Evolutionary conservation across 2,113 vertebrate species (phyloP).

Genomic region (Microcebus griseorufus): DNA sequence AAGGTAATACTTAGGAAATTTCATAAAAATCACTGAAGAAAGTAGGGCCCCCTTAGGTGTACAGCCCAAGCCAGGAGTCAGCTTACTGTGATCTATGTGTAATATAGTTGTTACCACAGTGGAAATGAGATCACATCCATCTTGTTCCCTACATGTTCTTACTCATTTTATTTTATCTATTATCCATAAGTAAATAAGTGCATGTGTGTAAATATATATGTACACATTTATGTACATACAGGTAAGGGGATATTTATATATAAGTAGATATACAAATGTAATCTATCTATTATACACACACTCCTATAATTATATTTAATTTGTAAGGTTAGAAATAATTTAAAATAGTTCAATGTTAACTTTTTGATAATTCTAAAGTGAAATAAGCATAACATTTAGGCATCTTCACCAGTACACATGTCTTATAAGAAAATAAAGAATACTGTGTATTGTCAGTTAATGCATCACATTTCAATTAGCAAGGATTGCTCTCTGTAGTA

Average conservation of each 20-base stretch:
- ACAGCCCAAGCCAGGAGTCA: background rate
- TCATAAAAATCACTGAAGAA: background rate
- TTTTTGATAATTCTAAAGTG: background rate
- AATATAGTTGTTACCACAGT: background rate
- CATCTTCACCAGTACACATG: background rate
- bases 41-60: fast-evolving
- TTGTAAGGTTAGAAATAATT: background rate
- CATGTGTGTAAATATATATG: background rate
- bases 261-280: background rate
- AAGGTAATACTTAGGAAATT: background rate
- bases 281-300: background rate
- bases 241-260: background rate
- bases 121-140: background rate
- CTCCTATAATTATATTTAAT: background rate
- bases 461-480: constrained; percentile 32
- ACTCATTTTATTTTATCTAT: background rate
- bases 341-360: background rate
- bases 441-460: constrained; percentile 22
- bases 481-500: background rate
- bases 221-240: background rate
- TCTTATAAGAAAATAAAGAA: constrained; percentile 25
- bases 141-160: background rate
- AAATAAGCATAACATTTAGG: background rate
- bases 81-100: background rate
- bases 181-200: background rate